Conservation (phyloP, 64 coral and sea anemone species). For the Porites lutea region DNA sequence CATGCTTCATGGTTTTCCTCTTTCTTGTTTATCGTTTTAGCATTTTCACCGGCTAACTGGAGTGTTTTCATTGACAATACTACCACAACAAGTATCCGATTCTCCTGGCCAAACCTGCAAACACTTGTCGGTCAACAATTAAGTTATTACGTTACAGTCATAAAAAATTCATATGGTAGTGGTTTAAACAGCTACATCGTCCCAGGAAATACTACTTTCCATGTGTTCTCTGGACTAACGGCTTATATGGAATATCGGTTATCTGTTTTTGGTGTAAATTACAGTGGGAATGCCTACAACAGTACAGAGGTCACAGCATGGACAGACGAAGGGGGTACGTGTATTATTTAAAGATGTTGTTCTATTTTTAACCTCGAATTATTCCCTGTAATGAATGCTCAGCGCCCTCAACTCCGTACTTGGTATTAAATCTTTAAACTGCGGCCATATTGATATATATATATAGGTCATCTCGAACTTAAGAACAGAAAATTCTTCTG, state of each 20-base stretch:
- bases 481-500: too few relatives aligned
- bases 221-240: not conserved
- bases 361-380: too few relatives aligned
- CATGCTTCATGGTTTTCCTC: not conserved
- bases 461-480: too few relatives aligned
- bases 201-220: not conserved
- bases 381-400: too few relatives aligned
- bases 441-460: too few relatives aligned
- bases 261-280: not conserved
- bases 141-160: not conserved
- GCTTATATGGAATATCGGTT: not conserved
- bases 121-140: not conserved
- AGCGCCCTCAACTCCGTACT: too few relatives aligned
- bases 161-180: not conserved
- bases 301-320: not conserved
- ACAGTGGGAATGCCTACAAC: not conserved
- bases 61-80: not conserved
- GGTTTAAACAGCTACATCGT: not conserved
- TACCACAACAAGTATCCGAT: not conserved
- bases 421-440: too few relatives aligned
- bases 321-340: conserved; percentile 1
- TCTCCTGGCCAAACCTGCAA: not conserved
- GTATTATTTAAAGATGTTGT: not conserved
- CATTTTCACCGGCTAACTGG: not conserved
- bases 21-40: not conserved